Base-by-base conservation (phyloP, 92 coral and sea anemone species). In the Paramuricea clavata region DNA sequence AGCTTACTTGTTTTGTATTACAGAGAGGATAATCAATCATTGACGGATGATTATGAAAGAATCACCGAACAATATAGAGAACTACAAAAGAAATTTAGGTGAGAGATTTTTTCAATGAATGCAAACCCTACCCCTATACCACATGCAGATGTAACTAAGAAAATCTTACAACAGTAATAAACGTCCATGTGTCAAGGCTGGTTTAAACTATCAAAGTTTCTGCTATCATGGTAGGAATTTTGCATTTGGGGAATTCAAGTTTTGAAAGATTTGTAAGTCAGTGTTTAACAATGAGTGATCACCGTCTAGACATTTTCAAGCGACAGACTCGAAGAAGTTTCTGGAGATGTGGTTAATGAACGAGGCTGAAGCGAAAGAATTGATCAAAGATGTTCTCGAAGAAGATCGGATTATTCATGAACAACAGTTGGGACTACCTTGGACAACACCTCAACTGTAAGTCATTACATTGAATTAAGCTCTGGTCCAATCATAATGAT, bases 31-130 rank as follows among this genome's bases (percentile, higher is more conserved):
- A 97, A 97, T 61, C 99, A 97, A 73, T 89, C 69, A 23, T 90
- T 97, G 6, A 97, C 98, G 68, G 99, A 97, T 72, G 99, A 97
- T 74, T 97, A 97, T 83, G 95, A 97, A 69, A 89, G 99, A 77
- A 97, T 97, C 32, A 97, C 99, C 81, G 99, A 97, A 73, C 99
- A 97, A 86, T 94, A 92, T 73, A 90, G 97, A 77, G 99, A 97
- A 80, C 87, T 97, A 13, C 99, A 97, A 81, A 97, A 97, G 88
- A 97, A 97, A 78, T 97, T 93, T 47, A 90, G 99, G 99, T 97
- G 69, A 82, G 91, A 0, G 12, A 6, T 3, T 56, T 56, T 56
- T 1, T 17, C n/a, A n/a, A n/a, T n/a, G n/a, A n/a, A n/a, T n/a
- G n/a, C n/a, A n/a, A n/a, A n/a, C n/a, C n/a, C n/a, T n/a, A n/a